Base-by-base conservation (phyloP, 2,797 vertebrate species). In the Bovichtus diacanthus region DNA sequence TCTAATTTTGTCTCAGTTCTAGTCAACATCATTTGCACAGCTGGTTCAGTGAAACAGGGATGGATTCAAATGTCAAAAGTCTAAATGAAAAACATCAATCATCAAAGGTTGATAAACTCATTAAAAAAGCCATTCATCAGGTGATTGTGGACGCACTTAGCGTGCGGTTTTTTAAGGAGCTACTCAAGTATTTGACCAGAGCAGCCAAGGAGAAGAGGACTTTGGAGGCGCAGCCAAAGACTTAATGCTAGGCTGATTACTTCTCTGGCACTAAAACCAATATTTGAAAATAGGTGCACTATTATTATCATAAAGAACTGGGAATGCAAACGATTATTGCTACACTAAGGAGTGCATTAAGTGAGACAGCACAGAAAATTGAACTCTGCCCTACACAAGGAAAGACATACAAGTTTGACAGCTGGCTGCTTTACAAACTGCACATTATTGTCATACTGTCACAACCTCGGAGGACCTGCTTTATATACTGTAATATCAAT, bases 261-360 rank as follows among this genome's bases (percentile, higher is more conserved):
- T 76, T 51, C 55, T 76, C 80, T 88, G 82, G 56, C 83, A 85
- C 74, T 66, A 64, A 81, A 82, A 83, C 71, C 65, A 82, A 85
- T 85, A 79, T 90, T 81, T 84, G 74, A 46, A 80, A 76, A 59
- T 85, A 76, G 80, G 76, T 64, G 56, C 67, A 71, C 81, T 71
- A 76, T 87, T 82, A 86, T 78, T 79, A 77, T 74, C 79, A 83
- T 60, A 75, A 85, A 84, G 68, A 81, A 75, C 41, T 60, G 59
- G 39, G 56, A 60, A 82, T 76, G 74, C 72, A 89, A 85, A 90
- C 21, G 46, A 84, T 69, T 75, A 86, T 68, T 58, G 70, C 70
- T 44, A 53, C 19, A 76, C 43, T 62, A 50, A 71, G 56, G 43
- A 80, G 64, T 72, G 81, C 73, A 82, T 78, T 81, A 82, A 80